phyloP scores from a whole-genome alignment of 2,888 invertebrate species.

The Polyploca ridens region DNA sequence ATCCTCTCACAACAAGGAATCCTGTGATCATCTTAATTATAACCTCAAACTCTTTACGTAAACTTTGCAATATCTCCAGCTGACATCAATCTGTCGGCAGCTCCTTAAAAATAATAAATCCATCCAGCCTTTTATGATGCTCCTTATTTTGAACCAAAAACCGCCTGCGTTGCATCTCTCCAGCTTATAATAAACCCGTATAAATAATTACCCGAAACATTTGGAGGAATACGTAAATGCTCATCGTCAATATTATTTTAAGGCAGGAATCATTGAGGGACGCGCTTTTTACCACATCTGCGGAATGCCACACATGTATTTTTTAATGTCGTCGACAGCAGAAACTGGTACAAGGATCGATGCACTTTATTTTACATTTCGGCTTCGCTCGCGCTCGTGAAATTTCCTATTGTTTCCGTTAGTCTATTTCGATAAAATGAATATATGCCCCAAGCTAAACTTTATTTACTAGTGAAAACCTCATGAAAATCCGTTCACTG shows the following conservation, averaged over 20 bases:
- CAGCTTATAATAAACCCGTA: constrained; percentile 6
- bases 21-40: not conserved
- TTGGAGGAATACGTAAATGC: not conserved
- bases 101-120: constrained; percentile 4
- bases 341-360: not conserved
- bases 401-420: too few relatives aligned
- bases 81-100: not conserved
- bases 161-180: not conserved
- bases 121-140: constrained; percentile 1
- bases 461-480: too few relatives aligned
- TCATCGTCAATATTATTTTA: not conserved
- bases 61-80: not conserved
- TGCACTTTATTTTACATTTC: not conserved
- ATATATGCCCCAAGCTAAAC: too few relatives aligned
- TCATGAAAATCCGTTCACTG: too few relatives aligned
- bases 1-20: not conserved
- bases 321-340: not conserved
- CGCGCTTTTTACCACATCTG: not conserved
- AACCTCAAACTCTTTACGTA: not conserved
- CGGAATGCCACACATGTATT: not conserved
- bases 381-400: too few relatives aligned
- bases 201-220: constrained; percentile 3
- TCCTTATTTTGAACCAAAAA: not conserved
- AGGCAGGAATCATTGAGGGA: not conserved
- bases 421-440: too few relatives aligned